These are phyloP conservation scores for Trissolcus brochymenae DNA, from an alignment of 2,888 invertebrate genomes.

Conservation along the genomic window DNA sequence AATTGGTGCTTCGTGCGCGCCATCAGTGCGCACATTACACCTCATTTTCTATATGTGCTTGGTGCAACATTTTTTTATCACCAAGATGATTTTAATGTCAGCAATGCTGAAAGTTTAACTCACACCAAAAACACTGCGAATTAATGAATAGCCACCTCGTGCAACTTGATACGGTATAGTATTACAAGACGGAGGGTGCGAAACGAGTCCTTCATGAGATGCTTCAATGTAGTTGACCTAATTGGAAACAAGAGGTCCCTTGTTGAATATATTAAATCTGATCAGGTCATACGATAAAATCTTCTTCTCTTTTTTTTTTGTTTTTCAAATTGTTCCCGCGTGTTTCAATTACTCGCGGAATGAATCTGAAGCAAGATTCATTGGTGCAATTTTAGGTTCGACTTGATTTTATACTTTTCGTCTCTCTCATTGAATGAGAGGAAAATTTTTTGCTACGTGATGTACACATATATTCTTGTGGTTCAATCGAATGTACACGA, in stretches of 20 bases:
- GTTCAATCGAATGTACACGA: slow-evolving; percentile 30
- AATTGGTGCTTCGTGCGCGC: not conserved
- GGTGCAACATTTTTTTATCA: slow-evolving; percentile 17
- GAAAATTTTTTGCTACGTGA: slow-evolving; percentile 4
- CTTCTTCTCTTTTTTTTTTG: not conserved
- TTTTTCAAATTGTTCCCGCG: not conserved
- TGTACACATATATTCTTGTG: slow-evolving; percentile 24
- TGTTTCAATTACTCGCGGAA: slow-evolving; percentile 17
- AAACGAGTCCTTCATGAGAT: slow-evolving; percentile 54
- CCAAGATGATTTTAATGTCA: slow-evolving; percentile 28
- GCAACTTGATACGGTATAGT: slow-evolving; percentile 59
- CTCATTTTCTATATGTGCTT: too few relatives aligned
- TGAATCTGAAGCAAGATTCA: too few relatives aligned
- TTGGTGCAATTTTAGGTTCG: not conserved
- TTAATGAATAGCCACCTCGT: slow-evolving; percentile 54
- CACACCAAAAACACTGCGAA: slow-evolving; percentile 44
- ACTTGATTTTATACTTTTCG: not conserved
- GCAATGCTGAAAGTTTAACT: slow-evolving; percentile 42
- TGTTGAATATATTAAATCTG: slow-evolving; percentile 50
- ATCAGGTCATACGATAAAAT: slow-evolving; percentile 43
- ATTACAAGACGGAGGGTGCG: slow-evolving; percentile 56
- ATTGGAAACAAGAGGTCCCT: slow-evolving; percentile 54
- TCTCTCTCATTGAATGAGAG: slow-evolving; percentile 2
- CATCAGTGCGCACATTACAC: too few relatives aligned
- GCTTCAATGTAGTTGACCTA: slow-evolving; percentile 56